Percentiles rank a stretch among this genome's conserved stretches.
Evolutionary conservation across 2,888 invertebrate genomes (phyloP).

Genomic region (Amphipyra berbera): DNA sequence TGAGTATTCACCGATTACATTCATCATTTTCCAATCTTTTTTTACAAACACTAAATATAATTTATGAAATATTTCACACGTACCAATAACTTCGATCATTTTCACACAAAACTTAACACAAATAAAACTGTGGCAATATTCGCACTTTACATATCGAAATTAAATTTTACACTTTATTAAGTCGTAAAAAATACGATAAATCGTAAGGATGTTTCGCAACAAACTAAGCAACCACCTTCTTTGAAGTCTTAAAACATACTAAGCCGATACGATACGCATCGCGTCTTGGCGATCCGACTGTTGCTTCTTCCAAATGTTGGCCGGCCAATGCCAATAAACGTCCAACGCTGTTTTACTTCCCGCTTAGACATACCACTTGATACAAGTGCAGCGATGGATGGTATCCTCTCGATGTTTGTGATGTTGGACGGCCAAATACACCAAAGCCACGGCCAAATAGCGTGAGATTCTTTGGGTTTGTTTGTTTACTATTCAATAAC

Average conservation of each 20-base stretch:
- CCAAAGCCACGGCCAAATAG: conserved; percentile 1
- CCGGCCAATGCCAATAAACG: conserved; percentile 5
- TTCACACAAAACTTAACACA: conserved; percentile 45
- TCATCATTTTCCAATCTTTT: not conserved
- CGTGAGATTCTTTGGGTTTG: not conserved
- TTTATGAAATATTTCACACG: conserved; percentile 33
- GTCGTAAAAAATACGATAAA: conserved; percentile 41
- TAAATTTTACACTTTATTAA: conserved; percentile 10
- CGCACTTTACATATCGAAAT: conserved; percentile 44
- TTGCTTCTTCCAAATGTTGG: conserved; percentile 20
- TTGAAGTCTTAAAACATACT: conserved; percentile 20
- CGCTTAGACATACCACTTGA: not conserved
- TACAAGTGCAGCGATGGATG: conserved; percentile 8
- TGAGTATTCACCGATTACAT: not conserved
- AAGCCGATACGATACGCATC: conserved; percentile 2
- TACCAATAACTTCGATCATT: conserved; percentile 68
- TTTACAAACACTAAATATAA: conserved; percentile 3
- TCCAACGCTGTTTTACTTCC: not conserved
- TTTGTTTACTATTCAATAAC: conserved; percentile 6
- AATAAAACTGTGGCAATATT: conserved; percentile 28
- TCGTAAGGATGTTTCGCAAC: conserved; percentile 17
- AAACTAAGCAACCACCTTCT: conserved; percentile 15
- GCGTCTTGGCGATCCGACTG: conserved; percentile 26
- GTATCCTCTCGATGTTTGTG: not conserved
- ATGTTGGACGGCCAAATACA: conserved; percentile 6